phyloP scores from a whole-genome alignment of 2,113 vertebrate genomes.

The Jacana jacana region DNA sequence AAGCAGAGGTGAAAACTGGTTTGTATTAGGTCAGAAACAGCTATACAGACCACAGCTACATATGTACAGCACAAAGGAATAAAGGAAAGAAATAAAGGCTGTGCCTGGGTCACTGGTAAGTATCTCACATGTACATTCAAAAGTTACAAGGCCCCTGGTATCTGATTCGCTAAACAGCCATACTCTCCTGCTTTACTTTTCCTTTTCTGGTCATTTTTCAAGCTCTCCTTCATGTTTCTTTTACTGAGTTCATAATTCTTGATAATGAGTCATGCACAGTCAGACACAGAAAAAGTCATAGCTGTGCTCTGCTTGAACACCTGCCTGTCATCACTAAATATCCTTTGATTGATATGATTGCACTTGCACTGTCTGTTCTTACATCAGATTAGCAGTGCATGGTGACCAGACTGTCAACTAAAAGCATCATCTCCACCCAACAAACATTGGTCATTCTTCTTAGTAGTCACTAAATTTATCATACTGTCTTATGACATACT shows the following conservation, averaged over 20 bases:
- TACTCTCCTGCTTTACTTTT: background rate
- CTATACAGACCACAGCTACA: background rate
- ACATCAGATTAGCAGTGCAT: background rate
- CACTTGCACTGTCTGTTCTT: background rate
- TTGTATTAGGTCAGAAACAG: background rate
- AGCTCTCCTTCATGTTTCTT: background rate
- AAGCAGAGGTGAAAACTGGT: background rate
- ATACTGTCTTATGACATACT: background rate
- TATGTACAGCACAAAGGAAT: background rate
- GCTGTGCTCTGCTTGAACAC: background rate
- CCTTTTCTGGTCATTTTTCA: background rate
- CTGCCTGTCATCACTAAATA: background rate
- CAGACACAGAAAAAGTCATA: background rate
- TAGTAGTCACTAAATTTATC: background rate
- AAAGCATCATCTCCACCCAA: background rate
- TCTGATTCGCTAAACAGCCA: background rate
- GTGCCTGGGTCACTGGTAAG: background rate
- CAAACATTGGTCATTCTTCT: background rate
- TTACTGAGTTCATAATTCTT: background rate
- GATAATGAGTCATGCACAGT: background rate
- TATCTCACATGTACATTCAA: background rate
- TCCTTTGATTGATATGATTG: background rate
- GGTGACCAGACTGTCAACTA: background rate
- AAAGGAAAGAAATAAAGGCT: background rate
- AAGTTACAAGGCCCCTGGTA: background rate